These are phyloP conservation scores for Gambelia wislizenii DNA, from an alignment of 2,797 vertebrate genomes.

Conservation along the genomic window DNA sequence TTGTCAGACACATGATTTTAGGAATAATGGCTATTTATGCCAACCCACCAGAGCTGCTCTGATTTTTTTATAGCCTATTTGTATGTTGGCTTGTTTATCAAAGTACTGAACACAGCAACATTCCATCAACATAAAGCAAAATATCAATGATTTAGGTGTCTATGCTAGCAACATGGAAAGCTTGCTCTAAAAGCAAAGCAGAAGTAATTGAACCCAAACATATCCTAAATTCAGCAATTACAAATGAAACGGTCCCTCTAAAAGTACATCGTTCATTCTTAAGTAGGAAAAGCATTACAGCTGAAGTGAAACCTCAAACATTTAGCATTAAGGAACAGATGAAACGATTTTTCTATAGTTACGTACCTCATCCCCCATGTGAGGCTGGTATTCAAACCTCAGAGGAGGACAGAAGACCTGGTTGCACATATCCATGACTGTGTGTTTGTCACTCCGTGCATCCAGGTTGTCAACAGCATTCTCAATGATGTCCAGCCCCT, in stretches of 20 bases:
- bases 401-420: conserved; percentile 97
- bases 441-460: conserved; percentile 95
- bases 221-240: not conserved
- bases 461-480: conserved; percentile 95
- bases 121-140: not conserved
- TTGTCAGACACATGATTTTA: not conserved
- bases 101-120: not conserved
- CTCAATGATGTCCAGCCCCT: conserved; percentile 94
- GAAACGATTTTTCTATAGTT: not conserved
- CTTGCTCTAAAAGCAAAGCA: not conserved
- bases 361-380: conserved; percentile 97
- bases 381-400: conserved; percentile 97
- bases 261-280: not conserved
- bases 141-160: not conserved
- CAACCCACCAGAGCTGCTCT: not conserved
- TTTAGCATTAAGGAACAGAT: not conserved
- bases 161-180: not conserved
- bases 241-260: not conserved
- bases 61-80: conserved; percentile 10
- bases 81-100: conserved; percentile 14
- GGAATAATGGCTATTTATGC: not conserved
- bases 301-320: not conserved
- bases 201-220: not conserved
- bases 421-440: conserved; percentile 95
- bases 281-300: not conserved